These are phyloP conservation scores for Zele albiditarsus DNA, from an alignment of 2,888 invertebrate genomes.

Conservation along the genomic window DNA sequence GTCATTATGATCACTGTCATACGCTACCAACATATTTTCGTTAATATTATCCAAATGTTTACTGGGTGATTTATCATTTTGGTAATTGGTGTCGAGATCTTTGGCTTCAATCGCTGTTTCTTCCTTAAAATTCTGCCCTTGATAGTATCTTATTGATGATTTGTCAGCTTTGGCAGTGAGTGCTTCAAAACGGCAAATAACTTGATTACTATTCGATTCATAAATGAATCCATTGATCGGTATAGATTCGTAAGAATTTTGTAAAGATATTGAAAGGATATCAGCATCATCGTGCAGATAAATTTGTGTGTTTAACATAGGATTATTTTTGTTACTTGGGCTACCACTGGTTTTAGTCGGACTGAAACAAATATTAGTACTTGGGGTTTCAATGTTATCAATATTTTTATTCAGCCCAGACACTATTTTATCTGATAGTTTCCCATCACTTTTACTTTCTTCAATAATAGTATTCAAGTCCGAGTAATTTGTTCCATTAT, in stretches of 20 bases:
- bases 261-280: background rate
- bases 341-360: too few relatives aligned
- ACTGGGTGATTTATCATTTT: background rate
- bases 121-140: background rate
- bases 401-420: background rate
- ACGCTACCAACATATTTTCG: background rate
- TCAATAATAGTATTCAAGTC: background rate
- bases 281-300: background rate
- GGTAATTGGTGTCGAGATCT: background rate
- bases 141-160: background rate
- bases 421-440: background rate
- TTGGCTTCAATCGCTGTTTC: background rate
- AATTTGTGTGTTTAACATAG: background rate
- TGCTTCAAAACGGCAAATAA: background rate
- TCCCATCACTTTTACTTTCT: background rate
- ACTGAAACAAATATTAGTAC: background rate
- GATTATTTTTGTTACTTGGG: background rate
- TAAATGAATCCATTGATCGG: background rate
- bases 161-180: background rate
- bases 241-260: background rate
- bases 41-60: background rate
- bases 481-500: background rate
- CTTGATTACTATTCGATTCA: constrained; percentile 9
- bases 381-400: background rate
- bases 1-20: background rate